Percentiles rank a stretch among this genome's conserved stretches.
phyloP scores from a whole-genome alignment of 2,113 vertebrate species.

The Lates calcarifer region DNA sequence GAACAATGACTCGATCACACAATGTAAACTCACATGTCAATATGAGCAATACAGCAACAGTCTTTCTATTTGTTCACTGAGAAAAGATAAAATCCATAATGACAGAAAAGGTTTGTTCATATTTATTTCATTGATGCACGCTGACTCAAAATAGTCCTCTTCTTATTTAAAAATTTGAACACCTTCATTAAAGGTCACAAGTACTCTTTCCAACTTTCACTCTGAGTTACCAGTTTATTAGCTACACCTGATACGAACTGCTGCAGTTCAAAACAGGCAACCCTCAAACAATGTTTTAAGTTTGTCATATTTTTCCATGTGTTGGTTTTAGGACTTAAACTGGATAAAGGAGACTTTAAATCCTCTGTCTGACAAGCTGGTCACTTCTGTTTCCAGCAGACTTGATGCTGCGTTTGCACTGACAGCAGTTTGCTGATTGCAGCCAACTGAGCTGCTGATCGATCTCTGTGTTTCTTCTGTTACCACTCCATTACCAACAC shows the following conservation, averaged over 20 bases:
- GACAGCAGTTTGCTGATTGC: conserved; percentile 24
- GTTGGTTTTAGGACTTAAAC: not conserved
- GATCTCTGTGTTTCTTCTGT: conserved; percentile 23
- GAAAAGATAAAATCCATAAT: not conserved
- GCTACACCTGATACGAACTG: not conserved
- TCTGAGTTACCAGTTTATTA: not conserved
- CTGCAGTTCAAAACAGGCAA: not conserved
- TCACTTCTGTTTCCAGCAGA: conserved; percentile 20
- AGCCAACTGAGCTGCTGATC: conserved; percentile 28
- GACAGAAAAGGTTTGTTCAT: not conserved
- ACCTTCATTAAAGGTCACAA: not conserved
- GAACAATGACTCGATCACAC: not conserved
- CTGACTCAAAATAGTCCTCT: no score
- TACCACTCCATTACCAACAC: conserved; percentile 19
- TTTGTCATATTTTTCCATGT: not conserved
- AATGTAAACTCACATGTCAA: not conserved
- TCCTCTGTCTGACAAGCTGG: no score
- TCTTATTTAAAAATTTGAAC: no score
- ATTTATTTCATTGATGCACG: not conserved
- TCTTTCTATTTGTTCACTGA: not conserved
- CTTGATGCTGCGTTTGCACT: conserved; percentile 11
- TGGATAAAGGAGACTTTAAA: not conserved
- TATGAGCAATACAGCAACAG: not conserved
- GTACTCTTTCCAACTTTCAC: no score
- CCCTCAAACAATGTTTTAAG: no score